A percentile compares a stretch with the other conserved stretches of the same genome.
Conservation (phyloP, 2,797 vertebrate species). For the Benthosema pterotum region DNA sequence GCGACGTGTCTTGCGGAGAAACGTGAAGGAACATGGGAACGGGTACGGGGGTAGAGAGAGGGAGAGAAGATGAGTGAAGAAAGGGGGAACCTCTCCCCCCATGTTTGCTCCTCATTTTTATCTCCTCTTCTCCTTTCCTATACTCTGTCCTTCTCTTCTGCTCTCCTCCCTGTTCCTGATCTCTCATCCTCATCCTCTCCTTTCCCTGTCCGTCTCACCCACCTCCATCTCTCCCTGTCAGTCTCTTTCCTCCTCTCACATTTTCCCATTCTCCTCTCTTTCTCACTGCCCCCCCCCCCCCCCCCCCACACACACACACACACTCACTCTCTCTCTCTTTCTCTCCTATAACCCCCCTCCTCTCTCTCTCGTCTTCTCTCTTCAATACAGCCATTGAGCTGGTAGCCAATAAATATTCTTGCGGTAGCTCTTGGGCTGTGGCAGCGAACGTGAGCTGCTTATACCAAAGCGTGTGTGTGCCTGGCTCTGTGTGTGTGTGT, state of each 20-base stretch:
- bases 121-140: not conserved
- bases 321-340: not conserved
- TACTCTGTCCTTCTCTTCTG: not conserved
- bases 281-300: not conserved
- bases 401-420: slow-evolving; percentile 81
- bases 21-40: slow-evolving; percentile 43
- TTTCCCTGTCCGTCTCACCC: not conserved
- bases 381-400: slow-evolving; percentile 81
- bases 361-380: slow-evolving; percentile 45
- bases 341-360: slow-evolving; percentile 19
- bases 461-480: slow-evolving; percentile 67
- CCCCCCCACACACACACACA: not conserved
- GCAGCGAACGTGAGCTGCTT: slow-evolving; percentile 79
- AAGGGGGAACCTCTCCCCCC: slow-evolving; percentile 46
- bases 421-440: slow-evolving; percentile 79
- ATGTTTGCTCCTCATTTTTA: slow-evolving; percentile 42
- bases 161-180: not conserved
- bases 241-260: slow-evolving; percentile 10
- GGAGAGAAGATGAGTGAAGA: not conserved
- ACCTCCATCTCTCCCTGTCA: not conserved
- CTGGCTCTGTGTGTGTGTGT: slow-evolving; percentile 30
- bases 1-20: slow-evolving; percentile 51
- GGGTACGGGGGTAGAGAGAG: slow-evolving; percentile 39
- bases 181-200: not conserved
- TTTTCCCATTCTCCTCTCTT: not conserved